Conservation (phyloP, 2,797 vertebrate genomes). For the Anguilla megastoma region DNA sequence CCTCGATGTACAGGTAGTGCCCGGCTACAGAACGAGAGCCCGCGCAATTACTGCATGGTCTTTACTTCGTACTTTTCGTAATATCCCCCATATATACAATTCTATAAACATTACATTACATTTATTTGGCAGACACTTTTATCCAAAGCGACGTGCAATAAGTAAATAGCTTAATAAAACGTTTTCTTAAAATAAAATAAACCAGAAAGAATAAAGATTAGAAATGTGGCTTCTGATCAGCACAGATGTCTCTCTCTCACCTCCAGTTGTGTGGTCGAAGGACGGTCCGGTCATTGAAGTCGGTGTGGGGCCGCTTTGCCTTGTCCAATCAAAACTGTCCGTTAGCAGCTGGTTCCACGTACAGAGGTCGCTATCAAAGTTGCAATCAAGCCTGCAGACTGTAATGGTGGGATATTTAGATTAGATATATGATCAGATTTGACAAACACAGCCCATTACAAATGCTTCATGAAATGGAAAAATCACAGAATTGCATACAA, state of each 20-base stretch:
- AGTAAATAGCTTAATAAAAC: background rate
- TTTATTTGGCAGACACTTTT: too few species aligned
- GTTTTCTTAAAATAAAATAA: background rate
- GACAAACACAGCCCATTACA: background rate
- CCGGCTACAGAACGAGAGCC: conserved; percentile 54
- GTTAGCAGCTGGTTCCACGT: conserved; percentile 66
- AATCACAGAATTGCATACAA: background rate
- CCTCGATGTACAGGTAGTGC: conserved; percentile 71
- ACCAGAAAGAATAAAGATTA: background rate
- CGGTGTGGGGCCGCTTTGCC: conserved; percentile 64
- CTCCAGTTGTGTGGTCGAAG: conserved; percentile 67
- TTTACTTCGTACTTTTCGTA: background rate
- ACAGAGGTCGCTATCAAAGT: conserved; percentile 65
- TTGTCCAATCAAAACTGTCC: conserved; percentile 73
- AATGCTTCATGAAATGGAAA: background rate
- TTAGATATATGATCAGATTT: background rate
- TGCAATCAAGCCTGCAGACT: conserved; percentile 61
- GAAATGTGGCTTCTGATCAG: background rate
- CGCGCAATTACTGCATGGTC: background rate
- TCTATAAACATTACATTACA: background rate
- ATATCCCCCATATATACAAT: background rate
- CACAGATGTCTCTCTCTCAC: conserved; percentile 46
- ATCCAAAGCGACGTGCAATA: too few species aligned
- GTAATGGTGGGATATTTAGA: conserved; percentile 8
- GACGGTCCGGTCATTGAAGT: conserved; percentile 66